Base-by-base conservation (phyloP, 2,797 vertebrate genomes). In the Naso thynnoides region DNA sequence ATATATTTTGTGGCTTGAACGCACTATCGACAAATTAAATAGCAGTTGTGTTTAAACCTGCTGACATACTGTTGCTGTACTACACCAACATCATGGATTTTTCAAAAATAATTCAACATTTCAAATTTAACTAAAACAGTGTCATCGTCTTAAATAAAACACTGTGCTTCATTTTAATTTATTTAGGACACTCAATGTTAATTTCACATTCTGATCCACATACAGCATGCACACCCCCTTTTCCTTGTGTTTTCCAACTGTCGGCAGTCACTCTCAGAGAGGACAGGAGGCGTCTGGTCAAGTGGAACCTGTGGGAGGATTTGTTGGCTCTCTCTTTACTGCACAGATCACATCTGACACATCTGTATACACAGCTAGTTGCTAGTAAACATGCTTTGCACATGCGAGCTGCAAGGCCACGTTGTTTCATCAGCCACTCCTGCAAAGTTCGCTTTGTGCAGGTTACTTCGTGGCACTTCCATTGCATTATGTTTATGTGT, bases 251-350 rank as follows among this genome's bases (percentile, higher is more conserved):
- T 64, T 44, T 65, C 63, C 45, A 48, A 49, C 61, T 60, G 64
- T 42, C 54, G 24, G 57, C 21, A 5, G 56, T 56, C 16, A 42
- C 54, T 72, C 68, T 75, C 33, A 27, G 23, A 69, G 45, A 3
- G 27, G 44, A 52, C 66, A 65, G 67, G 53, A 44, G 49, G 52
- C 13, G n/a, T 14, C 31, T 64, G 24, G 60, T 75, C 18, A 57
- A 68, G 65, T 65, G 54, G 7, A 76, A 76, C 54, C 39, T 53
- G 56, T 39, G 63, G 21, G 24, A 55, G 26, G 15, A 78, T 70
- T 64, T 68, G 56, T 58, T 52, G 64, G 19, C 49, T 68, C 33
- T 57, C 19, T n/a, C 50, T 66, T 59, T 50, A 29, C 42, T 38
- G 52, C 59, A 56, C n/a, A 31, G 13, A 74, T 41, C 33, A 36